These are phyloP conservation scores for Drosophila fuyamai DNA, from an alignment of 1,140 invertebrate species.

Conservation along the genomic window DNA sequence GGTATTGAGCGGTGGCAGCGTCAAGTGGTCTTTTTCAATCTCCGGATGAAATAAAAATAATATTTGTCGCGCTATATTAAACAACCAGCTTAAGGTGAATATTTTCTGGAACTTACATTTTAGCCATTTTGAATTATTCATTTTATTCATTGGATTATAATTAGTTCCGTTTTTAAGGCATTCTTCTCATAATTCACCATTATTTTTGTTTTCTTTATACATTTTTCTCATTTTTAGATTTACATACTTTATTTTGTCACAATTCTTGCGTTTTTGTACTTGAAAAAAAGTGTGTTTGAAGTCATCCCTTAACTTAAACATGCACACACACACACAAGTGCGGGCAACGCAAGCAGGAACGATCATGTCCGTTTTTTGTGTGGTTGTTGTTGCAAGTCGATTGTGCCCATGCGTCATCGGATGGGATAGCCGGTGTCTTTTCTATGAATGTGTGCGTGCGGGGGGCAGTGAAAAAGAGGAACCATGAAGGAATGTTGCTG, in stretches of 20 bases:
- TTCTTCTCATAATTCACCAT: background rate
- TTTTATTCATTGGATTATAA: background rate
- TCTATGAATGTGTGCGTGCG: slow-evolving; percentile 18
- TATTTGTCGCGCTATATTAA: background rate
- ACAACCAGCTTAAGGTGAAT: slow-evolving; percentile 54
- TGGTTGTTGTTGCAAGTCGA: slow-evolving; percentile 35
- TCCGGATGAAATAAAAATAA: slow-evolving; percentile 4
- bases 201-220: slow-evolving; percentile 21
- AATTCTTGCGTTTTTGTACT: slow-evolving; percentile 1
- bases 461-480: background rate
- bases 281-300: background rate
- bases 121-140: slow-evolving; percentile 9
- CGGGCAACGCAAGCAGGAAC: slow-evolving; percentile 26
- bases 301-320: slow-evolving; percentile 8
- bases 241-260: slow-evolving; percentile 2
- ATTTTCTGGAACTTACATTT: slow-evolving; percentile 25
- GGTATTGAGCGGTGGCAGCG: slow-evolving; percentile 9
- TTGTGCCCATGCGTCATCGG: slow-evolving; percentile 26
- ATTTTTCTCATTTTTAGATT: slow-evolving; percentile 25
- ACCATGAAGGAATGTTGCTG: slow-evolving; percentile 3
- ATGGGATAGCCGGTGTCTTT: background rate
- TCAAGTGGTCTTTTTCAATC: background rate
- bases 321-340: slow-evolving; percentile 7
- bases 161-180: background rate
- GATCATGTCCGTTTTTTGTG: slow-evolving; percentile 39